Evolutionary conservation across 2,113 vertebrate species (phyloP).

Genomic region (Alligator mississippiensis): DNA sequence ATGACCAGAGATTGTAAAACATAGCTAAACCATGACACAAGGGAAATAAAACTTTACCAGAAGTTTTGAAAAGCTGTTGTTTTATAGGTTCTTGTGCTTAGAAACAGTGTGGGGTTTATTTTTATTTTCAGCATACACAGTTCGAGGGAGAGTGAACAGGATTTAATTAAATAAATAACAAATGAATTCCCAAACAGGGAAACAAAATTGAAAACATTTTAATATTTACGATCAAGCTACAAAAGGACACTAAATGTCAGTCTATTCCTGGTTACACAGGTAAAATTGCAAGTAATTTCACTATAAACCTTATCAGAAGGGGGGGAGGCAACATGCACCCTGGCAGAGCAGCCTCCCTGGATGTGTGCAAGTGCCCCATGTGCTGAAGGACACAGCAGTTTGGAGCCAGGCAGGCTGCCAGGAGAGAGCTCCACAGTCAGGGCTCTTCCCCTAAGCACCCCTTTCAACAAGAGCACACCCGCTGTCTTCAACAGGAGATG

Average conservation of each 20-base stretch:
- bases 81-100: neutral
- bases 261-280: neutral
- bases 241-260: fast-evolving
- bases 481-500: neutral
- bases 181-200: fast-evolving
- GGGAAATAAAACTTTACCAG: neutral
- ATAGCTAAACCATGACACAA: neutral
- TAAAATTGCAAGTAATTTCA: neutral
- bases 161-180: neutral
- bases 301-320: neutral
- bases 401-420: neutral
- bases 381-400: neutral
- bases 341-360: too few species aligned
- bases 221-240: neutral
- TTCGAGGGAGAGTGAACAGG: neutral
- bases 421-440: neutral
- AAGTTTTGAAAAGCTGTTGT: neutral
- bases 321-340: too few species aligned
- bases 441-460: neutral
- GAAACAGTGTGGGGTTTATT: neutral
- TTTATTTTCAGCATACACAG: neutral
- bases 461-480: neutral
- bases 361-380: too few species aligned
- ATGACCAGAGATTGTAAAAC: neutral
- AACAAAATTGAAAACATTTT: neutral